A percentile compares a stretch with the other conserved stretches of the same genome.
These are phyloP conservation scores for Microctonus aethiopoides DNA, from an alignment of 2,888 invertebrate genomes.

Conservation along the genomic window DNA sequence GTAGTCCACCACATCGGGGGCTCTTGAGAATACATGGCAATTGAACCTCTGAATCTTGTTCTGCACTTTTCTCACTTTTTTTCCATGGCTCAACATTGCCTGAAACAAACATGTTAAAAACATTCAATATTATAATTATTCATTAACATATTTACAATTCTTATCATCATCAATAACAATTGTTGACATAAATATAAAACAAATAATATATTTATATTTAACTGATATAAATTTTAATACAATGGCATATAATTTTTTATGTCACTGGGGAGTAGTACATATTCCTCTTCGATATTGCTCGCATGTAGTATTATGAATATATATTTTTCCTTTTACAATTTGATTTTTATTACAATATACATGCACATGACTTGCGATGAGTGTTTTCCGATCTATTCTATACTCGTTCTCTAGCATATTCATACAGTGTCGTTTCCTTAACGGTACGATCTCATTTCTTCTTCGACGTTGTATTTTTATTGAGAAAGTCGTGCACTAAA, in stretches of 20 bases:
- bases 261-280: no score
- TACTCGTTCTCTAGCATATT: background rate
- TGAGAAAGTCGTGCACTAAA: background rate
- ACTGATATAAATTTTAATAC: no score
- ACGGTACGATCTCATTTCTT: background rate
- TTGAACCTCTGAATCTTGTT: constrained; percentile 77
- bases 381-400: no score
- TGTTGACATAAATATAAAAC: no score
- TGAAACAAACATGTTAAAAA: constrained; percentile 45
- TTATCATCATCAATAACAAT: no score
- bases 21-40: constrained; percentile 79
- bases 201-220: no score
- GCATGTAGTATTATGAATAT: background rate
- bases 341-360: no score
- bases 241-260: background rate
- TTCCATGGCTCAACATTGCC: constrained; percentile 62
- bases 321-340: background rate
- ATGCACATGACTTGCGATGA: no score
- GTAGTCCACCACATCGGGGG: constrained; percentile 80
- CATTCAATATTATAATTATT: no score
- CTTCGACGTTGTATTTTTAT: background rate
- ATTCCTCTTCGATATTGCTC: background rate
- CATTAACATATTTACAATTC: no score
- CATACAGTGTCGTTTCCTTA: background rate
- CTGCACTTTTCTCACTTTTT: constrained; percentile 69